Evolutionary conservation across 1,140 invertebrate genomes (phyloP), one percentile per base, ranked within the genome.

Genomic region (Neuroterus valhalla): DNA sequence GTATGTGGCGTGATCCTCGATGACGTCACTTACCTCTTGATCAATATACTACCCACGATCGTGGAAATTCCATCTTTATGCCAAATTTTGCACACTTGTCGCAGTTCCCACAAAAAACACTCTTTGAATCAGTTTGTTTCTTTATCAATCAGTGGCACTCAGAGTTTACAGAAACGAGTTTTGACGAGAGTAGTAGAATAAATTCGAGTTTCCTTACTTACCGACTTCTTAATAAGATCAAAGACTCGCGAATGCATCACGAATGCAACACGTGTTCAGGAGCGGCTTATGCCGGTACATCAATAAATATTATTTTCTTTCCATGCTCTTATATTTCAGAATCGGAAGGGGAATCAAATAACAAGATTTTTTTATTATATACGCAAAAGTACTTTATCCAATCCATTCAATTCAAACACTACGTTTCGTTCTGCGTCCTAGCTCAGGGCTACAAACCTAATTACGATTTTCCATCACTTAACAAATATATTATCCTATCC

Each of bases 1-100:
- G 84, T 85, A 88, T 83, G 84, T 89, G 88, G 88, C 88, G 88
- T 89, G 88, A 89, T 89, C 86, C 84, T 79, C 62, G 80, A 73
- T 88, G 86, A 87, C 87, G 87, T 87, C 86, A 87, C 81, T 8
- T 66, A 69, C 55, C 73, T 69, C 73, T 74, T 69, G 38, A 80
- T 80, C 74, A 78, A 80, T 80, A 80, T 76, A 74, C 74, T 70
- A 78, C 77, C 68, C 52, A 71, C 71, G 21, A 31, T 62, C 15
- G 19, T 21, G 14, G n/a, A 62, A 62, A 38, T 8, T 38, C 31
- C 3, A 1, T 3, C 21, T 52, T 52, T 62, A n/a, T 62, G 26
- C 3, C 14, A 62, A 62, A 26, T 6, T 10, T 2, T 10, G 11
- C 43, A 44, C 6, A 12, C 19, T 2, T 21, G 2, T 15, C 3